Conservation (phyloP, 1,140 invertebrate genomes). For the Centruroides sculpturatus region DNA sequence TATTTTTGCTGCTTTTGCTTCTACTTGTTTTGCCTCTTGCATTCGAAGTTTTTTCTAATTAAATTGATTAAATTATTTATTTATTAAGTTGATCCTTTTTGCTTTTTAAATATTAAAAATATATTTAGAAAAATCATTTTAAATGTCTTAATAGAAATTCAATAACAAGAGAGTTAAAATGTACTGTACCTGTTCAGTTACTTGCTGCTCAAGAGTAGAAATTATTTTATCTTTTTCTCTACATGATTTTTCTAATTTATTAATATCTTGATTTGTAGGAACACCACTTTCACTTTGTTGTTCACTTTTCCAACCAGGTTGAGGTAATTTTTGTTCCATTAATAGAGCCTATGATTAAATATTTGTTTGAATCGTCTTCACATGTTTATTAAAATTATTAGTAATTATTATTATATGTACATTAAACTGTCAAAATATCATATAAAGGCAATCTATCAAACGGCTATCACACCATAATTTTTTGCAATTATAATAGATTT, state of each 20-base stretch:
- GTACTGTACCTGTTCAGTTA: constrained; percentile 83
- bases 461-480: too few species aligned
- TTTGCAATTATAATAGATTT: too few species aligned
- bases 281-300: too few species aligned
- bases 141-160: background rate
- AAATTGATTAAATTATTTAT: background rate
- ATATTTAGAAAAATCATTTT: background rate
- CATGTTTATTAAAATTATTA: too few species aligned
- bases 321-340: too few species aligned
- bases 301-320: too few species aligned
- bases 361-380: too few species aligned
- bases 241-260: constrained; percentile 26
- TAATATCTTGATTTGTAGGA: too few species aligned
- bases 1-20: constrained; percentile 89
- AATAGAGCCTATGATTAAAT: too few species aligned
- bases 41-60: constrained; percentile 61
- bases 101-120: background rate
- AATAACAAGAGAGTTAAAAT: background rate
- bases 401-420: too few species aligned
- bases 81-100: background rate
- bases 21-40: constrained; percentile 77
- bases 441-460: too few species aligned
- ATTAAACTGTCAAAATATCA: too few species aligned
- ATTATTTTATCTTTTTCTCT: constrained; percentile 47
- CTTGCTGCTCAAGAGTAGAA: constrained; percentile 68